Base-by-base conservation (phyloP, 2,113 vertebrate species). In the Rhombomys opimus region DNA sequence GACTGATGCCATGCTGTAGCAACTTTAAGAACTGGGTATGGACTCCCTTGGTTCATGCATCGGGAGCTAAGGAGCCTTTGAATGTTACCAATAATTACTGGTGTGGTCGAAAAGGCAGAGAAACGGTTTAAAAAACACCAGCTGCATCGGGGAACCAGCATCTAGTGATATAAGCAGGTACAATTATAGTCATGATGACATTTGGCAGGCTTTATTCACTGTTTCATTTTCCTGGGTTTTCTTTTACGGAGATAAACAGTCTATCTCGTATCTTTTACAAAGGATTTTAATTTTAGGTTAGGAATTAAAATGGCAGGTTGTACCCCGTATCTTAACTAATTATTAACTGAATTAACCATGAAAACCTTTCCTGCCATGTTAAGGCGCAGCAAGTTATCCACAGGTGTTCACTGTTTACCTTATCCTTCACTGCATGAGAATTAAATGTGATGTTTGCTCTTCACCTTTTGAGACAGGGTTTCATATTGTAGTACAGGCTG, bases 141-240 rank as follows among this genome's bases (percentile, higher is more conserved):
- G 30, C 3, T 30, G 0, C 12, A 5, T 10, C 3, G 22, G 35
- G 22, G 38, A 89, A 25, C 11, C 57, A 82, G 9, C 5, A 54
- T 78, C 89, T 54, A 38, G 4, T 59, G 72, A 78, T 59, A 70
- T 32, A 92, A 86, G 54, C n/a, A 87, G 89, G 35, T 61, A 52
- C 27, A 10, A 38, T 78, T 46, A 46, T 13, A 27, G 46, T 67
- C 61, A 25, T 78, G 87, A 91, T 52, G 38, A 90, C 54, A 30
- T 32, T 78, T 87, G 5, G 65, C 90, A 92, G 22, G 14, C 95
- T 73, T 97, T 70, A 67, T 41, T 72, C 59, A 52, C 27, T 76
- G 12, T 75, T 90, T 94, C 94, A 68, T 96, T 92, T 89, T 23
- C 18, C 52, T 89, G 72, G 84, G 38, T 87, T 91, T 77, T 38